Evolutionary conservation across 2,797 vertebrate genomes (phyloP).

Genomic region (Cynodonichthys magdalenae): DNA sequence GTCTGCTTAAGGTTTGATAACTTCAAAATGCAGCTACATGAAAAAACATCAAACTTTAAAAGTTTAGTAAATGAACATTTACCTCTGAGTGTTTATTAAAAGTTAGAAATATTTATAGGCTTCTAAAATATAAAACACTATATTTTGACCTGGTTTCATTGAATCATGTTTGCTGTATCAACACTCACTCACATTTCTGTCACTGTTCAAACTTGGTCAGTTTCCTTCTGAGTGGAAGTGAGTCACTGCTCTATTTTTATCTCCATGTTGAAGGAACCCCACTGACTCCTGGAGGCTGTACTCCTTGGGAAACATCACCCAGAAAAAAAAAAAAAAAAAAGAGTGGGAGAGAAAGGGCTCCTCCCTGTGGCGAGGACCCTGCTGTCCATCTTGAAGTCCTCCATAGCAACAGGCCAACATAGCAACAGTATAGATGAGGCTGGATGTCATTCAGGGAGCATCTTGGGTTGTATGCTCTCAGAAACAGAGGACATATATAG

Average conservation of each 20-base stretch:
- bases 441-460: slow-evolving; percentile 59
- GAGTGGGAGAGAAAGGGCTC: slow-evolving; percentile 76
- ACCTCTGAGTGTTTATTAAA: too few species aligned
- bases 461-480: slow-evolving; percentile 39
- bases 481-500: slow-evolving; percentile 47
- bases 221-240: slow-evolving; percentile 31
- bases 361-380: slow-evolving; percentile 73
- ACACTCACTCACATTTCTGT: slow-evolving; percentile 14
- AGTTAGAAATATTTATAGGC: too few species aligned
- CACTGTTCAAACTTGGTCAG: slow-evolving; percentile 39
- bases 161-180: slow-evolving; percentile 1
- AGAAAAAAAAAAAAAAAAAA: slow-evolving; percentile 22
- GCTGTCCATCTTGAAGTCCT: slow-evolving; percentile 65
- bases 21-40: too few species aligned
- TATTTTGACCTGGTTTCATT: neutral
- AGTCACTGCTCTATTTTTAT: slow-evolving; percentile 61
- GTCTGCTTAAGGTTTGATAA: too few species aligned
- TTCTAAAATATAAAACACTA: too few species aligned
- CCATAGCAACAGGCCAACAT: slow-evolving; percentile 86
- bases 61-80: too few species aligned
- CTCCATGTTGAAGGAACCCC: slow-evolving; percentile 36
- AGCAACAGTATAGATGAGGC: slow-evolving; percentile 81
- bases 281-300: slow-evolving; percentile 43
- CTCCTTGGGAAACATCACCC: slow-evolving; percentile 31
- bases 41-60: too few species aligned